Evolutionary conservation across 2,113 vertebrate genomes (phyloP).

Genomic region (Alosa alosa): DNA sequence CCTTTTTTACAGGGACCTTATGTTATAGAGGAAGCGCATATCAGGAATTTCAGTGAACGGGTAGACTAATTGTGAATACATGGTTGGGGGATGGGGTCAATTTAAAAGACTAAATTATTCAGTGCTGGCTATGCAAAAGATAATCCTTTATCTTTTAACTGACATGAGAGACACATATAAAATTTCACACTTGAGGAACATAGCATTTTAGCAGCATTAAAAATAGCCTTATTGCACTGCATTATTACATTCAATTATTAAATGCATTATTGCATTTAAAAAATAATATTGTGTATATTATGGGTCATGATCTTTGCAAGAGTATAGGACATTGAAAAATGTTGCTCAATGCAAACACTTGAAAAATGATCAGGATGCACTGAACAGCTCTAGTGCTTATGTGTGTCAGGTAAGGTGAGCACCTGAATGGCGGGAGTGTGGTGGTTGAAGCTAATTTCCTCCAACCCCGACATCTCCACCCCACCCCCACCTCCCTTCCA

Average conservation of each 20-base stretch:
- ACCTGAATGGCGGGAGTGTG: background rate
- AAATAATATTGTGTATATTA: background rate
- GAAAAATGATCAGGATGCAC: background rate
- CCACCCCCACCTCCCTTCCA: background rate
- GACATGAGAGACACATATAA: background rate
- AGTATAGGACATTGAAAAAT: background rate
- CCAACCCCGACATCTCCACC: background rate
- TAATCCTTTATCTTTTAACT: constrained; percentile 1
- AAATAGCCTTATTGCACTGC: background rate
- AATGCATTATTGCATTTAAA: background rate
- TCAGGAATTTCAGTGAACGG: constrained; percentile 3
- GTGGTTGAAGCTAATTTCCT: background rate
- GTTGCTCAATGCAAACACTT: background rate
- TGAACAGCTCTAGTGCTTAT: background rate
- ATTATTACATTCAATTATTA: background rate
- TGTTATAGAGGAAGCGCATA: constrained; percentile 29
- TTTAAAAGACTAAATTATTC: constrained; percentile 12
- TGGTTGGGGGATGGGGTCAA: background rate
- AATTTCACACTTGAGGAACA: constrained; percentile 9
- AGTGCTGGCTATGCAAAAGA: background rate
- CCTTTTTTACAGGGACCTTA: constrained; percentile 44
- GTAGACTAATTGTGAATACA: constrained; percentile 5
- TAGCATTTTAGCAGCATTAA: background rate
- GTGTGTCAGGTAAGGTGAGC: background rate
- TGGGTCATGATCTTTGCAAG: background rate